Conservation (phyloP, 2,113 vertebrate genomes). For the Dasyprocta punctata region DNA sequence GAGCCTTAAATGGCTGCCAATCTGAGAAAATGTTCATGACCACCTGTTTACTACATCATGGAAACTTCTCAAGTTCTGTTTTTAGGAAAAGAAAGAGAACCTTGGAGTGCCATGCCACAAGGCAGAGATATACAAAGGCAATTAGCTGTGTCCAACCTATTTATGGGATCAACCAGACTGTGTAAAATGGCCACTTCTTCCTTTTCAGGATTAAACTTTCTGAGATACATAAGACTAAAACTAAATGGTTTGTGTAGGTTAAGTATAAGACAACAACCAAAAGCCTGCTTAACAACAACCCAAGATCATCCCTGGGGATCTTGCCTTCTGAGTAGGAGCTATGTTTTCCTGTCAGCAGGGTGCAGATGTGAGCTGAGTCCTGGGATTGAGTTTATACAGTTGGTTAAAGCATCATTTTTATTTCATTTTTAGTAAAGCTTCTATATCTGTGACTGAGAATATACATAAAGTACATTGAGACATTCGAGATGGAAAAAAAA, state of each 20-base stretch:
- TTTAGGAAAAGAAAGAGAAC: constrained; percentile 5
- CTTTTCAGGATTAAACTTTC: neutral
- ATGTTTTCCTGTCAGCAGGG: neutral
- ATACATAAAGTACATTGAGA: neutral
- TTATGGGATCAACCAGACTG: neutral
- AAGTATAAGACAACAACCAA: neutral
- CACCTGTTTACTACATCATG: constrained; percentile 45
- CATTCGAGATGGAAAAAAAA: neutral
- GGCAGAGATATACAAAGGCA: neutral
- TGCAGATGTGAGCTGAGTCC: neutral
- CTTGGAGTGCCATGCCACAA: neutral
- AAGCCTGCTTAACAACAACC: neutral
- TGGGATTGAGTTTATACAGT: neutral
- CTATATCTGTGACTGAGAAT: constrained; percentile 27
- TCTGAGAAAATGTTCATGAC: neutral
- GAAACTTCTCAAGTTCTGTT: neutral
- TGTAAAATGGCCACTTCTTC: neutral
- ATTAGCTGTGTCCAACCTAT: neutral
- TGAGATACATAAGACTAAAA: neutral
- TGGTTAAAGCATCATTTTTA: constrained; percentile 11
- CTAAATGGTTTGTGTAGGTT: neutral
- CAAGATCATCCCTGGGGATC: neutral
- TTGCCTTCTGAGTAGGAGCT: neutral
- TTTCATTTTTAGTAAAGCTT: constrained; percentile 11
- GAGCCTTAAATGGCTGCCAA: neutral